Evolutionary conservation across 2,113 vertebrate genomes (phyloP), one percentile per base, ranked within the genome.

Genomic region (Bucco capensis): DNA sequence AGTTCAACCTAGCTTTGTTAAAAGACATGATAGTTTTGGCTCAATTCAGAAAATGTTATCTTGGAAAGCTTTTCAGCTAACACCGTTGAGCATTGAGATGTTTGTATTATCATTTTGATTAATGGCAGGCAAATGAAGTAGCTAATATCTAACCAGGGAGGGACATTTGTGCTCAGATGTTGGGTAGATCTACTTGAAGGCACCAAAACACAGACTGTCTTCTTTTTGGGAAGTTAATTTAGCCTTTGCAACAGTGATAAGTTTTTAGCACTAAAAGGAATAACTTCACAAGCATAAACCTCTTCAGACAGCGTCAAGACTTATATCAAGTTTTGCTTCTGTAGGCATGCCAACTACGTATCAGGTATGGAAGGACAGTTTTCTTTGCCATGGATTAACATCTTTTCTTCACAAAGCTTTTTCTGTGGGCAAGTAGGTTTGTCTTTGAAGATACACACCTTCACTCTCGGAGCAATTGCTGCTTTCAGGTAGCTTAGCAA

Each of bases 141-240:
- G 10, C 8, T 78, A 10, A 33, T 27, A 23, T 42, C 23, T 72
- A 49, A 60, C 7, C 14, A n/a, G 10, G n/a, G 58, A 72, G 54
- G 40, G 50, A 37, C 12, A 5, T 33, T 49, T 37, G 37, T 0
- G 0, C 15, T 67, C 28, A 19, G 10, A 23, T 69, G 24, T 64
- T 62, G 14, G 9, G 28, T 47, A 50, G 38, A 81, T 12, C 19
- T 90, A 24, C 69, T 78, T 40, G 9, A 17, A 75, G 23, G 21
- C 44, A 72, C 60, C 19, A 54, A 67, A 85, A 46, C 53, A 15
- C 6, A 81, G 23, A 19, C 9, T 37, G 12, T 37, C 21, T 15
- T 65, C 35, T 80, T 44, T 83, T 74, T 8, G 75, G 80, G 51
- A 91, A 47, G 35, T 54, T 81, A 13, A 15, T 51, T 49, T 31